Base-by-base conservation (phyloP, 2,888 invertebrate genomes). In the Drosophila subquinaria region DNA sequence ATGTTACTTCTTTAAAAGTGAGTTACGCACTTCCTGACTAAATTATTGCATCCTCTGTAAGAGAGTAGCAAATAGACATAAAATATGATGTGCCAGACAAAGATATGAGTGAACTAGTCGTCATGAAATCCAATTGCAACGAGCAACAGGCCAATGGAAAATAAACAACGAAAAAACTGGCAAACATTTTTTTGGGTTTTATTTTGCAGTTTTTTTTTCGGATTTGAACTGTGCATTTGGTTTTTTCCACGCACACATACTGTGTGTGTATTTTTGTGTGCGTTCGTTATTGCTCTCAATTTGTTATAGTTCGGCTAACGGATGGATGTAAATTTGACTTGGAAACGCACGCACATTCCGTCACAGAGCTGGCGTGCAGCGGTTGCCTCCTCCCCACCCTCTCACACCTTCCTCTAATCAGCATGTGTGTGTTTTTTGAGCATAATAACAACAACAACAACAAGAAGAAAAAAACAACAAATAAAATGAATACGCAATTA, bases 401-500 rank as follows among this genome's bases (percentile, higher is more conserved):
- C 42, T 47, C 30, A 36, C 64, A 48, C 42, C 47, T 4, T 38
- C 17, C 9, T 17, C 17, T 6, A 11, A 51, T 20, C 33, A 36
- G 11, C 50, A 33, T 38, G 33, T 60, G 13, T 36, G 47, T 45
- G 63, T 59, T 53, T 59, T 53, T 40, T 47, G 35, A 61, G 68
- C 65, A 61, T 72, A 80, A 62, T 59, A 71, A 70, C 76, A 57
- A 66, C 33, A 64, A 23, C 13, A 27, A 27, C 5, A 6, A 23
- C 5, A 27, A 27, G 27, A 6, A 27, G 30, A 36, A 17, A 52
- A 56, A 56, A 69, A 65, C 60, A 81, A 80, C 81, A 81, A 88
- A 85, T 76, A 89, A 88, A 84, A 75, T 76, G 60, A 71, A 73
- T 89, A 89, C 85, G 90, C 85, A 86, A 84, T 89, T 85, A 88